phyloP scores from a whole-genome alignment of 2,888 invertebrate species.

The Philhelius pedissequus region DNA sequence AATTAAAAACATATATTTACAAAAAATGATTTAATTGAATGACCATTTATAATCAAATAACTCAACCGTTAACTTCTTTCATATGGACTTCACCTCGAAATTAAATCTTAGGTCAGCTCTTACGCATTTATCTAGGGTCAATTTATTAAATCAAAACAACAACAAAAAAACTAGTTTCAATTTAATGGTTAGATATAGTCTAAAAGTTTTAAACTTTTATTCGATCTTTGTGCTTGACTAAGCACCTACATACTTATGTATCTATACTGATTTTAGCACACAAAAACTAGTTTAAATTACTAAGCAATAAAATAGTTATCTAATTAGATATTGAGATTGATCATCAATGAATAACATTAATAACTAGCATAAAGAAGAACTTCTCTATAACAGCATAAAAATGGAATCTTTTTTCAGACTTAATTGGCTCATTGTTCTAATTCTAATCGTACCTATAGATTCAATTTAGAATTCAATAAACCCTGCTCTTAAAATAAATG shows the following conservation, averaged over 20 bases:
- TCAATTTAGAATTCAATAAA: neutral
- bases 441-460: neutral
- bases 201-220: neutral
- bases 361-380: neutral
- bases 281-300: neutral
- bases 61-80: neutral
- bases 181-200: neutral
- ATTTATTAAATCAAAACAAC: too few species aligned
- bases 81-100: neutral
- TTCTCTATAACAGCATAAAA: neutral
- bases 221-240: neutral
- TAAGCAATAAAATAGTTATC: too few species aligned
- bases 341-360: neutral
- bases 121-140: neutral
- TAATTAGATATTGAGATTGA: too few species aligned
- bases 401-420: neutral
- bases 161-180: neutral
- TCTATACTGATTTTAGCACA: too few species aligned
- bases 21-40: neutral
- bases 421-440: neutral
- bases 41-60: neutral
- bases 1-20: neutral
- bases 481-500: neutral
- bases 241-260: too few species aligned
- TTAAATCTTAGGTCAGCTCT: neutral